A percentile compares a stretch with the other conserved stretches of the same genome.
phyloP scores from a whole-genome alignment of 1,140 invertebrate species.

The Ips nitidus region DNA sequence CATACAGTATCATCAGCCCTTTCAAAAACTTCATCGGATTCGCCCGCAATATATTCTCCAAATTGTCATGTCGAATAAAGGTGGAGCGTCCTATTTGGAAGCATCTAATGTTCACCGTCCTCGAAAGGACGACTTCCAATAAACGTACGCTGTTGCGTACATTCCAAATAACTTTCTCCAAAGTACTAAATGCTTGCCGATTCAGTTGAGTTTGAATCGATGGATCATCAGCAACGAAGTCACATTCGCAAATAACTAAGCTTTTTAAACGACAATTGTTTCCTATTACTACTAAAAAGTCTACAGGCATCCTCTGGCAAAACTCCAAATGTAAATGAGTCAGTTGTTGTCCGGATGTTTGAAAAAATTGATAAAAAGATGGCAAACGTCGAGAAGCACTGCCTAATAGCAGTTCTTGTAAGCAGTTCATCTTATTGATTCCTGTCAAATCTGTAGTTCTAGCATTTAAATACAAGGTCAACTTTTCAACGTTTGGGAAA shows the following conservation, averaged over 20 bases:
- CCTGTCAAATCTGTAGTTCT: conserved; percentile 64
- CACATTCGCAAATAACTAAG: conserved; percentile 70
- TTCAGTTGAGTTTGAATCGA: not conserved
- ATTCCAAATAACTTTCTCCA: conserved; percentile 66
- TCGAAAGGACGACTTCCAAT: conserved; percentile 64
- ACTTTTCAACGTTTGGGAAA: conserved; percentile 66
- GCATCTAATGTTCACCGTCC: conserved; percentile 64
- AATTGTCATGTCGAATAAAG: conserved; percentile 63
- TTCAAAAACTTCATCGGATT: conserved; percentile 67
- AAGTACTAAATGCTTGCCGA: conserved; percentile 56
- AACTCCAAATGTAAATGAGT: conserved; percentile 67
- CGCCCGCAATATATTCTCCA: conserved; percentile 60
- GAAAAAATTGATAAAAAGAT: no score
- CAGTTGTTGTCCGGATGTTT: conserved; percentile 62
- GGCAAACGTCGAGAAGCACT: no score
- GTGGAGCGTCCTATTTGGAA: conserved; percentile 69
- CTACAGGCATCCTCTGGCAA: conserved; percentile 69
- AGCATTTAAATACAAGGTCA: conserved; percentile 62
- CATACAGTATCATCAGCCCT: conserved; percentile 68
- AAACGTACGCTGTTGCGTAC: conserved; percentile 63
- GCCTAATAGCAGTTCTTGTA: conserved; percentile 56
- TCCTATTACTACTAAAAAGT: conserved; percentile 67
- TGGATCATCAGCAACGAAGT: conserved; percentile 55
- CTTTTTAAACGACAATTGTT: conserved; percentile 66
- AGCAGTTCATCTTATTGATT: conserved; percentile 61